Evolutionary conservation across 2,113 vertebrate species (phyloP), one percentile per base, ranked within the genome.

Genomic region (Trinectes maculatus): DNA sequence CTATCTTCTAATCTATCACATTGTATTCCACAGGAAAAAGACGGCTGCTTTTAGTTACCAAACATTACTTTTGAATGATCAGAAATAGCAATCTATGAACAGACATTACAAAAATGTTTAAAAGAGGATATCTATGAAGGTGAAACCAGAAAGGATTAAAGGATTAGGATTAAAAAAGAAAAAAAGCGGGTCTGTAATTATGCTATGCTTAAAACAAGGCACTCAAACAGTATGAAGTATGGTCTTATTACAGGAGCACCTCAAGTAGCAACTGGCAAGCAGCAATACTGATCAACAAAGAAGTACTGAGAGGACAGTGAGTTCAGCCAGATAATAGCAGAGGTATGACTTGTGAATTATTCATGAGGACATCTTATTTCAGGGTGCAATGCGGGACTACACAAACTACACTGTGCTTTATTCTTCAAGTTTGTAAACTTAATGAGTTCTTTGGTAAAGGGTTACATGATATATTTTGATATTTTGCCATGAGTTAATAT

Each of bases 291-390:
- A 84, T 77, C 36, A 56, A 58, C 22, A 64, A 74, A 54, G 12
- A 58, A 52, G 40, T 67, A 62, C 54, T 65, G 56, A 76, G 40
- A 26, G 71, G 54, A 76, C 55, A 44, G 51, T 2, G 34, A 72
- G 58, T 63, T 74, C 40, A 47, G 67, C 29, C 62, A 55, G 51
- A 64, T 39, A 37, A 77, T 13, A 44, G 56, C 67, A 59, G 18
- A 60, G 19, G 53, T 69, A 62, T 21, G 63, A 44, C 61, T 77
- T 1, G 9, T 88, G 65, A 82, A 85, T 88, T 39, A 88, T 80
- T 84, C 25, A 86, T 74, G 2, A 37, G 22, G 39, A 53, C 1
- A 21, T 65, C 49, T 71, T 67, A 47, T 63, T 71, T 29, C 54
- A 62, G 13, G 62, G 54, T 72, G 75, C 49, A 71, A 59, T 44